Evolutionary conservation across 35 echinoderm and acorn worm species (phyloP).

Genomic region (Patiria miniata): DNA sequence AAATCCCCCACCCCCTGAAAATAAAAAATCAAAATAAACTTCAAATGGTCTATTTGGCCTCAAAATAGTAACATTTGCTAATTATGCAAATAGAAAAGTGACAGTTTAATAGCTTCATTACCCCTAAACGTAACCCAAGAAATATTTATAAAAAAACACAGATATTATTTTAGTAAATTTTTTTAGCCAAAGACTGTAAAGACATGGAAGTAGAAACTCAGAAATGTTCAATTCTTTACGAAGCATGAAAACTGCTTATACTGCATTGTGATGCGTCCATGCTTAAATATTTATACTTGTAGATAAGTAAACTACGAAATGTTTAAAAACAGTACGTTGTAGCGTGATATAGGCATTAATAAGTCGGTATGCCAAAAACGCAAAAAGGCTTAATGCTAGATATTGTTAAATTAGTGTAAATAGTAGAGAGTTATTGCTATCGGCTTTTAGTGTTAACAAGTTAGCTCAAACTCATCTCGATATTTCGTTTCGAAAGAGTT

Average conservation of each 20-base stretch:
- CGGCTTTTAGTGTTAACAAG: not conserved
- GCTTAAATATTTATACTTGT: not conserved
- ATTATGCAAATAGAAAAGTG: too few species aligned
- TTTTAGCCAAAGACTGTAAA: not conserved
- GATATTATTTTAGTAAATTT: not conserved
- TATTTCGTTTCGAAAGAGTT: not conserved
- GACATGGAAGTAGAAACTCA: not conserved
- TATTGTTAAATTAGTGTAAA: slow-evolving; percentile 5
- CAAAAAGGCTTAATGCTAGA: not conserved
- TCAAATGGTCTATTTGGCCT: too few species aligned
- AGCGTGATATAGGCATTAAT: slow-evolving; percentile 14
- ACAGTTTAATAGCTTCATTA: too few species aligned
- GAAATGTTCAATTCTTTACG: not conserved
- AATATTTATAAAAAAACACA: not conserved
- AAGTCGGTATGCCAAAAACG: not conserved
- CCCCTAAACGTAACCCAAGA: not conserved
- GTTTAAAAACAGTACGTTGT: slow-evolving; percentile 7
- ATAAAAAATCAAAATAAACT: too few species aligned
- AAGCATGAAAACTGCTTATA: not conserved
- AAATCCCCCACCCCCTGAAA: too few species aligned
- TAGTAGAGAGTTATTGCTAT: not conserved
- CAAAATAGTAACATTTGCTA: too few species aligned
- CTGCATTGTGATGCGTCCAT: not conserved
- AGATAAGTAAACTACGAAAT: not conserved
- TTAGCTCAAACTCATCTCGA: not conserved